Percentiles rank a stretch among this genome's conserved stretches.
Evolutionary conservation across 2,113 vertebrate genomes (phyloP).

Genomic region (Melanocharis versteri): DNA sequence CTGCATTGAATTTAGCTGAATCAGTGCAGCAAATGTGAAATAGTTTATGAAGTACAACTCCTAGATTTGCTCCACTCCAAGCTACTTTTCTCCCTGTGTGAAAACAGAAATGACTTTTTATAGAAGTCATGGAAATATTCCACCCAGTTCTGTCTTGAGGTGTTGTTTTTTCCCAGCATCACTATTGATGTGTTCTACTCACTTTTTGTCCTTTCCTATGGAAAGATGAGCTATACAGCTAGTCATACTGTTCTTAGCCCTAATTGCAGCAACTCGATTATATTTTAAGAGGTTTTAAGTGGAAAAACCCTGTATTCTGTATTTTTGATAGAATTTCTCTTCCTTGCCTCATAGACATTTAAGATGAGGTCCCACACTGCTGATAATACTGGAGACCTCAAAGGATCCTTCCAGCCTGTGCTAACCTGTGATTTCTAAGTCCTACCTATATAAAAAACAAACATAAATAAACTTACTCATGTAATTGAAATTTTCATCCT

Average conservation of each 20-base stretch:
- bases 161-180: not conserved
- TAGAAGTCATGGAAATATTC: not conserved
- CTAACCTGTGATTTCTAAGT: not conserved
- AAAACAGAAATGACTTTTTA: not conserved
- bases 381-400: not conserved
- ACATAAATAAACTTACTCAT: not conserved
- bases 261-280: not conserved
- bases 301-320: not conserved
- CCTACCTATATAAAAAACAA: not conserved
- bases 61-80: not conserved
- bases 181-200: not conserved
- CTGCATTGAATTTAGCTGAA: not conserved
- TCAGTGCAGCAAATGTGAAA: not conserved
- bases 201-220: not conserved
- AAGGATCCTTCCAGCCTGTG: not conserved
- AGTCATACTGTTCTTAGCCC: not conserved
- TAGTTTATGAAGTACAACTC: not conserved
- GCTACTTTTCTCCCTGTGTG: not conserved
- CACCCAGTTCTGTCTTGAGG: not conserved
- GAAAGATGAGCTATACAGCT: not conserved
- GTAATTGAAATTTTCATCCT: not conserved
- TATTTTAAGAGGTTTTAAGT: not conserved
- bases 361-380: not conserved
- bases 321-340: not conserved
- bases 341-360: not conserved